These are phyloP conservation scores for Erythrolamprus reginae DNA, from an alignment of 2,113 vertebrate genomes.

Conservation along the genomic window DNA sequence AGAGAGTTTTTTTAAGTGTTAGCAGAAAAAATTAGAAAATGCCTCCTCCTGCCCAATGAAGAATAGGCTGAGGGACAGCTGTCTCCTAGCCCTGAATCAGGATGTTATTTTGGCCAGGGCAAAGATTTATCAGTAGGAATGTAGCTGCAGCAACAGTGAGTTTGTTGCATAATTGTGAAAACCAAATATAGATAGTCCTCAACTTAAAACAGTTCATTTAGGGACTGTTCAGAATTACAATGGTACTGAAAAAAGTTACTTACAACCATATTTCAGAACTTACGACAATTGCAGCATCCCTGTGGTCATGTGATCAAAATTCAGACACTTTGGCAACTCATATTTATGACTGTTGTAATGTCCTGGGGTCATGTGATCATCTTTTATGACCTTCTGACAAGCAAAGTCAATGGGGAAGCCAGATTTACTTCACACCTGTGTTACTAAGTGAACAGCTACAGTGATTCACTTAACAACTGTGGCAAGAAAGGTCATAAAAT, in stretches of 20 bases:
- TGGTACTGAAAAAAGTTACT: neutral
- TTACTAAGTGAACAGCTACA: neutral
- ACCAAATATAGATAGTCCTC: neutral
- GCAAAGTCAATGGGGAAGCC: neutral
- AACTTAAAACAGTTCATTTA: neutral
- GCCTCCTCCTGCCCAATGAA: neutral
- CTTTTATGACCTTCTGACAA: neutral
- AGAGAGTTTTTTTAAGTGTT: too few relatives aligned
- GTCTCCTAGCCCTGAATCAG: neutral
- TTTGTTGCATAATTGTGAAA: neutral
- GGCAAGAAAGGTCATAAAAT: neutral
- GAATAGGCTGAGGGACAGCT: neutral
- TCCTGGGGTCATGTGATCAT: neutral
- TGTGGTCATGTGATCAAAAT: neutral
- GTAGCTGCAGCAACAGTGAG: neutral
- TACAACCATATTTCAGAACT: neutral
- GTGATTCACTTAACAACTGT: neutral
- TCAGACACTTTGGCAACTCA: neutral
- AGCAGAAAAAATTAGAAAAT: neutral
- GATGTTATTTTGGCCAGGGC: neutral
- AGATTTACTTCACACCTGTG: neutral
- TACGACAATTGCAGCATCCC: neutral
- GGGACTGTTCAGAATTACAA: neutral
- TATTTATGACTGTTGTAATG: neutral
- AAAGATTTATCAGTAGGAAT: neutral